Percentiles rank a stretch among this genome's conserved stretches.
Evolutionary conservation across 1,140 invertebrate genomes (phyloP).

Genomic region (Drosophila kikkawai): DNA sequence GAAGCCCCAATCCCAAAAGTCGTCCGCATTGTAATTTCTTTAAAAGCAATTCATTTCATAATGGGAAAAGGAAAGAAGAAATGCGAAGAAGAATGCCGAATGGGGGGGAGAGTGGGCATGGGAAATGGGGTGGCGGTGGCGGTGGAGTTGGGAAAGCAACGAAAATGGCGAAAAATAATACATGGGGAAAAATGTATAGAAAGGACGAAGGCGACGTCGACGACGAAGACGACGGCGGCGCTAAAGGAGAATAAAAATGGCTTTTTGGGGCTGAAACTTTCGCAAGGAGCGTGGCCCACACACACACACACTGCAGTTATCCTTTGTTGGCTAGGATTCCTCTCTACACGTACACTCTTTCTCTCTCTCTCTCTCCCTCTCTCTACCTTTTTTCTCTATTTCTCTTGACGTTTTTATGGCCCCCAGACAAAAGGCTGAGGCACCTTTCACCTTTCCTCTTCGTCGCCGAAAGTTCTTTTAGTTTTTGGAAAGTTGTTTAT

Average conservation of each 20-base stretch:
- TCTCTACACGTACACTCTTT: slow-evolving; percentile 22
- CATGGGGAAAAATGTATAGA: slow-evolving; percentile 61
- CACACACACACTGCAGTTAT: slow-evolving; percentile 61
- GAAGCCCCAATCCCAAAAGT: slow-evolving; percentile 49
- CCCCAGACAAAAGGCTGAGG: slow-evolving; percentile 71
- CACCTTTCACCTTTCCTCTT: slow-evolving; percentile 40
- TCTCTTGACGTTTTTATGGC: slow-evolving; percentile 54
- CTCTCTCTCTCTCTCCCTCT: neutral
- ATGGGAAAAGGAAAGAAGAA: slow-evolving; percentile 67
- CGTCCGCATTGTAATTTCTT: slow-evolving; percentile 80
- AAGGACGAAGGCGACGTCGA: slow-evolving; percentile 46
- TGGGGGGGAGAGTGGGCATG: neutral
- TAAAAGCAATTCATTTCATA: slow-evolving; percentile 84
- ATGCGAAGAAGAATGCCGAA: slow-evolving; percentile 48
- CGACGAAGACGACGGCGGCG: slow-evolving; percentile 41
- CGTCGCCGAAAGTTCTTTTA: slow-evolving; percentile 37
- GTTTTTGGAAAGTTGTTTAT: slow-evolving; percentile 81
- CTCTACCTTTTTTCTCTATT: slow-evolving; percentile 3
- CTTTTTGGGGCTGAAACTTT: slow-evolving; percentile 61
- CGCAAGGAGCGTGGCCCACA: slow-evolving; percentile 48
- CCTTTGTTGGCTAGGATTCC: slow-evolving; percentile 70
- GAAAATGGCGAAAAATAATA: slow-evolving; percentile 79
- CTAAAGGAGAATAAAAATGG: slow-evolving; percentile 70
- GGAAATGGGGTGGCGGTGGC: slow-evolving; percentile 1
- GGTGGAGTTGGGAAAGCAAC: slow-evolving; percentile 28